Conservation (phyloP, 2,888 invertebrate species). For the Pelosia muscerda region DNA sequence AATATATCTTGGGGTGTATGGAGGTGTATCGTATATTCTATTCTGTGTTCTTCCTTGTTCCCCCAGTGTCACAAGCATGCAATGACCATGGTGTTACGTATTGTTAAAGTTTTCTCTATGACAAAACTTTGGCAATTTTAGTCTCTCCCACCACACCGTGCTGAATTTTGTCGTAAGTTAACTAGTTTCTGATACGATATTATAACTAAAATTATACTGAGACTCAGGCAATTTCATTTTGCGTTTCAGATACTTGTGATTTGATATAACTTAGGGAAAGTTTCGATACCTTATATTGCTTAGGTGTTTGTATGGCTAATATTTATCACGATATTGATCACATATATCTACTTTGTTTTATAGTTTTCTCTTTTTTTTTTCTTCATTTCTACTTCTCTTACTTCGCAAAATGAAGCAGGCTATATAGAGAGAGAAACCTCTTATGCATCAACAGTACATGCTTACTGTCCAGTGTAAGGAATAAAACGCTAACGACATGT, state of each 20-base stretch:
- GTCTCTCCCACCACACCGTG: not conserved
- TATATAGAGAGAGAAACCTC: not conserved
- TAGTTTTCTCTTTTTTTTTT: too few species aligned
- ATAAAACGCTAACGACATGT: not conserved
- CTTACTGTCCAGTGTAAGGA: too few species aligned
- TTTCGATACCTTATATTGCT: too few species aligned
- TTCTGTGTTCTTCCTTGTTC: not conserved
- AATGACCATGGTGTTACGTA: not conserved
- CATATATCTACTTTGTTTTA: too few species aligned
- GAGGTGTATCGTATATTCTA: too few species aligned
- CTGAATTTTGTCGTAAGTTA: not conserved
- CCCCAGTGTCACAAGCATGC: not conserved
- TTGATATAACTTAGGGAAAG: too few species aligned
- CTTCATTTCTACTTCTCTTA: too few species aligned
- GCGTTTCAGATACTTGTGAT: too few species aligned
- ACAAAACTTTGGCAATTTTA: not conserved
- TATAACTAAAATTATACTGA: not conserved
- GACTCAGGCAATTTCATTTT: not conserved
- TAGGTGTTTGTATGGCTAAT: not conserved
- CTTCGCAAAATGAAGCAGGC: too few species aligned
- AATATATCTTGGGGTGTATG: not conserved
- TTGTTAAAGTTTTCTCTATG: conserved; percentile 1
- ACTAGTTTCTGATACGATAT: not conserved
- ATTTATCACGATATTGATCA: too few species aligned
- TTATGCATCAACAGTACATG: not conserved